These are phyloP conservation scores for Lepidotrigona ventralis DNA, from an alignment of 1,140 invertebrate genomes.

Conservation along the genomic window DNA sequence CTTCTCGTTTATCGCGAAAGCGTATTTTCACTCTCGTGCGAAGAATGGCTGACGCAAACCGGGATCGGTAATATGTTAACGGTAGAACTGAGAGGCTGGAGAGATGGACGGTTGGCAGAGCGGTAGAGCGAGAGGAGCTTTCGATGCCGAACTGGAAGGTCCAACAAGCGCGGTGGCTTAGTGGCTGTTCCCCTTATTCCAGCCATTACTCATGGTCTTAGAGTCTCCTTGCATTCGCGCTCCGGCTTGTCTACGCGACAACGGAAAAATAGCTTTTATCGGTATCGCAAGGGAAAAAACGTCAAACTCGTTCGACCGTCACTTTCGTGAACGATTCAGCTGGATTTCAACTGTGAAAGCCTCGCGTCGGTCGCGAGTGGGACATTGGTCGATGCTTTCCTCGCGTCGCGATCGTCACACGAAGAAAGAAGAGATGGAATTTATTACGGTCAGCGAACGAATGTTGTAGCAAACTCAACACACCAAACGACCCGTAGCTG, in stretches of 20 bases:
- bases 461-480: background rate
- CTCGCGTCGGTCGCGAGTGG: background rate
- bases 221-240: slow-evolving; percentile 36
- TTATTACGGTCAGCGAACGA: background rate
- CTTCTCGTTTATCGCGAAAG: background rate
- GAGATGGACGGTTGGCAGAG: slow-evolving; percentile 43
- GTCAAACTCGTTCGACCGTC: slow-evolving; percentile 22
- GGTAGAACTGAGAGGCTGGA: slow-evolving; percentile 35
- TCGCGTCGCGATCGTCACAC: background rate
- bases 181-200: slow-evolving; percentile 48
- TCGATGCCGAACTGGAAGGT: slow-evolving; percentile 51
- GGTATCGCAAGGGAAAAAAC: background rate
- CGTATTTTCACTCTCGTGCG: slow-evolving; percentile 1
- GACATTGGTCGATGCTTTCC: background rate
- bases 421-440: background rate
- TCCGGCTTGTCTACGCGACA: slow-evolving; percentile 34
- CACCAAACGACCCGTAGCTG: background rate
- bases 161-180: slow-evolving; percentile 58
- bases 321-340: background rate
- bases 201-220: slow-evolving; percentile 57
- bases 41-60: slow-evolving; percentile 5
- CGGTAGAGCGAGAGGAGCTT: slow-evolving; percentile 26
- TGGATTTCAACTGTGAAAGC: background rate
- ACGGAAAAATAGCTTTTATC: slow-evolving; percentile 22
- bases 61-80: slow-evolving; percentile 32